Evolutionary conservation across 2,113 vertebrate genomes (phyloP).

Genomic region (Tringa solitaria): DNA sequence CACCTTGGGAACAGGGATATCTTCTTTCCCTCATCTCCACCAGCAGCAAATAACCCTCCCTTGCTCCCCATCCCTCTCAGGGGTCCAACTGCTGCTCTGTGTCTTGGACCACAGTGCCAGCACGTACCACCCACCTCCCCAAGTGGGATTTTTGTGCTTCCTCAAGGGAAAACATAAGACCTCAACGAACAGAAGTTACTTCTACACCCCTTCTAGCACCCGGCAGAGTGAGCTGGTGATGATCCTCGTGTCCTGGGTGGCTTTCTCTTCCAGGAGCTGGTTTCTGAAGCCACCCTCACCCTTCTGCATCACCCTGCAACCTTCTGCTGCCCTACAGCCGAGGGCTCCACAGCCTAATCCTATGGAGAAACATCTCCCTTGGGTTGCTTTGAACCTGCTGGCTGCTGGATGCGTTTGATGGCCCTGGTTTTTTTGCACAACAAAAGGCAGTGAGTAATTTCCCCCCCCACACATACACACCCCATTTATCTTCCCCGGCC

Average conservation of each 20-base stretch:
- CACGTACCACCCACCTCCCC: accelerated
- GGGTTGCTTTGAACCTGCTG: neutral
- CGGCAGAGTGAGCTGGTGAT: accelerated
- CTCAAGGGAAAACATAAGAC: neutral
- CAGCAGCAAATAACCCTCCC: neutral
- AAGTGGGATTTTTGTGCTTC: neutral
- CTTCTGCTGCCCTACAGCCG: accelerated
- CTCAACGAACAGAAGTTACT: neutral
- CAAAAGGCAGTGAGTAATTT: neutral
- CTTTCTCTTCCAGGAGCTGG: neutral
- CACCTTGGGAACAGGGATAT: neutral
- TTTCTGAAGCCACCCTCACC: neutral
- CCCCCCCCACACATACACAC: neutral
- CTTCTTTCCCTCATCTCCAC: neutral
- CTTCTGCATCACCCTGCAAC: neutral
- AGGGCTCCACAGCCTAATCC: neutral
- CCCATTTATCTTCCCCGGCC: neutral
- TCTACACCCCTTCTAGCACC: neutral
- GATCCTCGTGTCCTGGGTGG: neutral
- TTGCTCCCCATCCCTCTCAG: neutral
- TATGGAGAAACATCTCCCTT: neutral
- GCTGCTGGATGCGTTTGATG: neutral
- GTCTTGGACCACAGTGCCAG: neutral
- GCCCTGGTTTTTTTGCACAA: neutral
- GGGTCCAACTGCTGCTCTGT: neutral